These are phyloP conservation scores for Philereme vetulata DNA, from an alignment of 2,888 invertebrate species.

Conservation along the genomic window DNA sequence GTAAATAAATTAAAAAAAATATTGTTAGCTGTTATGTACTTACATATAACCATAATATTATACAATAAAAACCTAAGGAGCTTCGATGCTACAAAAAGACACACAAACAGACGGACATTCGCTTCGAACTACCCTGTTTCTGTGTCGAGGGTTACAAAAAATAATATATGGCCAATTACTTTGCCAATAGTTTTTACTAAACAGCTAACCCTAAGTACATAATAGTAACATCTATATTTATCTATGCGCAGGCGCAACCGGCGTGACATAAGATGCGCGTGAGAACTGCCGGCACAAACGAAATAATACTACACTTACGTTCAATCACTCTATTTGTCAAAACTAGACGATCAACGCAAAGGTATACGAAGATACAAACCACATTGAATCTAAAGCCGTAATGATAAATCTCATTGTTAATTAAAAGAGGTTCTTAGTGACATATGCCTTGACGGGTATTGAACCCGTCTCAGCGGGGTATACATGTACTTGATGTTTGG, in stretches of 20 bases:
- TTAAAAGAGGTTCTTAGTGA: neutral
- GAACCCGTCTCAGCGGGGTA: slow-evolving; percentile 60
- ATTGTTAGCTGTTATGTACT: too few relatives aligned
- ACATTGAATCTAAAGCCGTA: neutral
- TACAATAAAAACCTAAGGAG: too few relatives aligned
- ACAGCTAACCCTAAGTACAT: slow-evolving; percentile 28
- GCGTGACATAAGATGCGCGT: slow-evolving; percentile 65
- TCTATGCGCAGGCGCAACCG: slow-evolving; percentile 50
- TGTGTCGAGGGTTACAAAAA: neutral
- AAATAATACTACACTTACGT: neutral
- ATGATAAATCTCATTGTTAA: neutral
- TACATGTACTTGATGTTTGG: slow-evolving; percentile 51
- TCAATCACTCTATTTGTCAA: neutral
- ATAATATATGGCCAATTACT: slow-evolving; percentile 5
- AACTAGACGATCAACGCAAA: neutral
- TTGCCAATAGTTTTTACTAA: slow-evolving; percentile 8
- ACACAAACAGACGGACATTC: too few relatives aligned
- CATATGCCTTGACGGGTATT: slow-evolving; percentile 55
- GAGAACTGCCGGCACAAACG: slow-evolving; percentile 44
- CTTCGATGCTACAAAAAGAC: too few relatives aligned
- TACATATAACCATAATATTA: too few relatives aligned
- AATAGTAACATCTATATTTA: slow-evolving; percentile 29
- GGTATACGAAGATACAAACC: neutral
- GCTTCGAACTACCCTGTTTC: neutral
- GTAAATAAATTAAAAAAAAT: too few relatives aligned